Conservation (phyloP, 1,140 invertebrate species). For the Hyles vespertilio region DNA sequence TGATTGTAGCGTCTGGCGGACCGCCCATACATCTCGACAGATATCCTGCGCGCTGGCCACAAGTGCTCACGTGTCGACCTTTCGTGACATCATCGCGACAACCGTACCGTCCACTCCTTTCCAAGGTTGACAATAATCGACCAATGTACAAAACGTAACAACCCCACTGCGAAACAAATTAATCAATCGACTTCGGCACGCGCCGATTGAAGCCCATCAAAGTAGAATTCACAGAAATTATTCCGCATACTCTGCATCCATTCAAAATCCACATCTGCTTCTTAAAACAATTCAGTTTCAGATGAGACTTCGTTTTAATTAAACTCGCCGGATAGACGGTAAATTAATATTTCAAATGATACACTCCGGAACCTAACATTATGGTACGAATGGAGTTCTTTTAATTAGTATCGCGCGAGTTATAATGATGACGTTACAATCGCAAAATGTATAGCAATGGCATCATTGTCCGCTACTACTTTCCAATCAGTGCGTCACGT, state of each 20-base stretch:
- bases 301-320: slow-evolving; percentile 25
- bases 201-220: too few species aligned
- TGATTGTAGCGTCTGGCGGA: too few species aligned
- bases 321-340: slow-evolving; percentile 15
- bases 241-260: too few species aligned
- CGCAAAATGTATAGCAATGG: background rate
- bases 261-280: too few species aligned
- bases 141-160: slow-evolving; percentile 19
- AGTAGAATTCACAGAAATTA: too few species aligned
- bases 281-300: slow-evolving; percentile 2
- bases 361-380: too few species aligned
- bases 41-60: background rate
- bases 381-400: too few species aligned
- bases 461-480: too few species aligned
- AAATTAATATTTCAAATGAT: background rate
- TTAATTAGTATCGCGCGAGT: too few species aligned
- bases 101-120: slow-evolving; percentile 16
- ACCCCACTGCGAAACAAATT: background rate
- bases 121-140: slow-evolving; percentile 24
- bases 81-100: slow-evolving; percentile 33
- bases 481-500: too few species aligned
- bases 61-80: slow-evolving; percentile 24
- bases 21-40: too few species aligned
- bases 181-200: slow-evolving; percentile 2
- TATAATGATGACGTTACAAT: background rate